Base-by-base conservation (phyloP, 2,888 invertebrate species). In the Eristalinus sepulchralis region DNA sequence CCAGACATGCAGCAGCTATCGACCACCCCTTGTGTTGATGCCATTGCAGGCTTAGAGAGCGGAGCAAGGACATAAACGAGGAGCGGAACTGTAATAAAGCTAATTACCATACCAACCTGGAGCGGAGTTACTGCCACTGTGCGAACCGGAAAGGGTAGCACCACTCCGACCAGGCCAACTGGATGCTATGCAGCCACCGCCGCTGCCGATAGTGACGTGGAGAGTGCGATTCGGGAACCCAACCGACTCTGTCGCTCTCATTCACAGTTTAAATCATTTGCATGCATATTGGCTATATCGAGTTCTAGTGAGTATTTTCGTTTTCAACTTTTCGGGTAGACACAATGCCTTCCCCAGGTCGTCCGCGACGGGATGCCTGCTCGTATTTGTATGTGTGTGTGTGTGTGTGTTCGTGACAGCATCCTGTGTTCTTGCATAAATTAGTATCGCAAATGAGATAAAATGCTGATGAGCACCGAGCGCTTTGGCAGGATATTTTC, bases 221-320 rank as follows among this genome's bases (percentile, higher is more conserved):
- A 8, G 39, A 34, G 53, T 55, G 39, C n/a, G 31, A 70, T 55
- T 39, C 76, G 47, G 62, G 36, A 78, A 60, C 67, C 70, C 20
- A 34, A n/a, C 17, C 17, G 17, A 8, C 47, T 47, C 47, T 17
- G 47, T 17, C 47, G 47, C 67, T 73, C 76, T 63, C 34, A 63
- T 64, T 81, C 72, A 70, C 71, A 81, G 82, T 75, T 83, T 86
- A 86, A 86, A 86, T 86, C 86, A 86, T 86, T 86, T 86, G 83
- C 83, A 86, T 86, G 86, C 78, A 86, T 86, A 86, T 86, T 86
- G 86, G 78, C 78, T 86, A 78, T 83, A 86, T 86, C 86, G 83
- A 71, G 83, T 75, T 82, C 62, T 66, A 33, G 78, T 60, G 75
- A 83, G 64, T 75, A 66, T 70, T 78, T 85, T 78, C 77, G 70